A percentile compares a stretch with the other conserved stretches of the same genome.
Conservation (phyloP, 2,113 vertebrate species). For the human (Homo sapiens) region DNA sequence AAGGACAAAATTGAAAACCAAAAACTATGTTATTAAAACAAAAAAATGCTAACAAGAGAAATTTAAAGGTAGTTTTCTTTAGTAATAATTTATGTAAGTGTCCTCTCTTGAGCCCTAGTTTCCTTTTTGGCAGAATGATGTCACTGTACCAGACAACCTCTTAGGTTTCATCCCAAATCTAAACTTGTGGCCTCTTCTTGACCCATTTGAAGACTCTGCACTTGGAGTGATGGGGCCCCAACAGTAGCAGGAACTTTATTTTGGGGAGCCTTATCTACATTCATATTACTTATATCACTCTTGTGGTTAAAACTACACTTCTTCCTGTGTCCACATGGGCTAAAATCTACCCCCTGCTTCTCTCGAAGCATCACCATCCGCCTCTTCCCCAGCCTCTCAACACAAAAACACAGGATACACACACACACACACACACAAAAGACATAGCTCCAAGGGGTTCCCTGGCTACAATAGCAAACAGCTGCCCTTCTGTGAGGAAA, state of each 20-base stretch:
- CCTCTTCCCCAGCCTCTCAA: neutral
- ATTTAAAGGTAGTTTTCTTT: constrained; percentile 8
- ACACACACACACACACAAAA: neutral
- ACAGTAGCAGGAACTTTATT: neutral
- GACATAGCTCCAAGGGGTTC: neutral
- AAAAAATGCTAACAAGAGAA: constrained; percentile 48
- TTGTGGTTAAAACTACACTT: neutral
- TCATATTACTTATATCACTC: neutral
- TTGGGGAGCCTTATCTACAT: neutral
- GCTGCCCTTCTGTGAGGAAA: neutral
- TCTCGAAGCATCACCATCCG: neutral
- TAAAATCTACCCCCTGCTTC: neutral
- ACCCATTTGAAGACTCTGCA: neutral
- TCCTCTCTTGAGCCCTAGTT: neutral
- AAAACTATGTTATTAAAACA: constrained; percentile 46
- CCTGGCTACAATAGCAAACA: constrained; percentile 12
- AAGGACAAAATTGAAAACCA: constrained; percentile 40
- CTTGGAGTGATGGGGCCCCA: neutral
- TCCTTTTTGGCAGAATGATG: neutral
- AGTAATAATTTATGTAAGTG: neutral
- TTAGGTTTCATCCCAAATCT: neutral
- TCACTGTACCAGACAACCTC: neutral
- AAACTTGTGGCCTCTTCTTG: neutral
- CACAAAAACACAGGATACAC: neutral
- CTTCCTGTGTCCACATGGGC: neutral